A percentile compares a stretch with the other conserved stretches of the same genome.
Evolutionary conservation across 2,888 invertebrate genomes (phyloP).

Genomic region (Allophyes oxyacanthae): DNA sequence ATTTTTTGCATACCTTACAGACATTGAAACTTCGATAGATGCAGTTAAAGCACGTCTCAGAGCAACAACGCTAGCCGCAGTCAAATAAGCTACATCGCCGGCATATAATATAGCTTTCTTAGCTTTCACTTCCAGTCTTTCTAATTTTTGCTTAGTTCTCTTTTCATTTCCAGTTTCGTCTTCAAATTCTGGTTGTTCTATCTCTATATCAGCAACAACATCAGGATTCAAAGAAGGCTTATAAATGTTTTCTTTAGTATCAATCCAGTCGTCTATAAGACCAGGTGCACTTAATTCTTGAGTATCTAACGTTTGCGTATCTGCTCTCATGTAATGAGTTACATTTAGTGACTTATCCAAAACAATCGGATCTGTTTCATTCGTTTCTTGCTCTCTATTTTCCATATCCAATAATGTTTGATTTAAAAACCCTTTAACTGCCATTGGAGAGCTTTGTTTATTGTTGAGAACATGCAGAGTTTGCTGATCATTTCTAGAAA

Average conservation of each 20-base stretch:
- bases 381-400: slow-evolving; percentile 63
- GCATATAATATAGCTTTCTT: slow-evolving; percentile 86
- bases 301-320: slow-evolving; percentile 67
- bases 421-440: slow-evolving; percentile 79
- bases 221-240: slow-evolving; percentile 74
- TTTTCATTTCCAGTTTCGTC: slow-evolving; percentile 75
- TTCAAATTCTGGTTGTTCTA: slow-evolving; percentile 78
- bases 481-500: slow-evolving; percentile 68
- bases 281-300: slow-evolving; percentile 73
- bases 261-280: slow-evolving; percentile 78
- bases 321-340: slow-evolving; percentile 67
- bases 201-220: slow-evolving; percentile 79
- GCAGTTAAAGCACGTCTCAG: slow-evolving; percentile 84
- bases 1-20: slow-evolving; percentile 81
- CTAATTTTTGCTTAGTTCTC: slow-evolving; percentile 77
- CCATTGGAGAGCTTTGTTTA: slow-evolving; percentile 45
- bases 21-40: slow-evolving; percentile 86
- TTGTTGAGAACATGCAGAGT: slow-evolving; percentile 67
- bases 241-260: slow-evolving; percentile 72
- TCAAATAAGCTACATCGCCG: slow-evolving; percentile 85
- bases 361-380: slow-evolving; percentile 73
- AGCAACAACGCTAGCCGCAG: slow-evolving; percentile 85
- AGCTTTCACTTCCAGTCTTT: slow-evolving; percentile 80
- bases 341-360: slow-evolving; percentile 74
- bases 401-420: slow-evolving; percentile 80